A percentile compares a stretch with the other conserved stretches of the same genome.
phyloP scores from a whole-genome alignment of 2,797 vertebrate genomes.

The Pangasius larnaudii region DNA sequence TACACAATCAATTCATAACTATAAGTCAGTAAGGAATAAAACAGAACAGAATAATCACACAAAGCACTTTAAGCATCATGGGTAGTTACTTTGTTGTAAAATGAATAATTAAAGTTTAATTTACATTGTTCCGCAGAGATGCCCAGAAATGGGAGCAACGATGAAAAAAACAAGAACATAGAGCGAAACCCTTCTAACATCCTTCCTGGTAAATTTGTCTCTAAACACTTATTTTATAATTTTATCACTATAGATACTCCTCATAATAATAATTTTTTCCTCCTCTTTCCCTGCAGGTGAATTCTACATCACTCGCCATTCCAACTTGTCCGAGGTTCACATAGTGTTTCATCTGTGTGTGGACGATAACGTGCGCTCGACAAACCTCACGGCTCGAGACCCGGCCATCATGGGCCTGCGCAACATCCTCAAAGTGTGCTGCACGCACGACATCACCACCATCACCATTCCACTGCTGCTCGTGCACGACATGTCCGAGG shows the following conservation, averaged over 20 bases:
- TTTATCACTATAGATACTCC: background rate
- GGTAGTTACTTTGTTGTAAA: no score
- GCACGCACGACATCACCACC: slow-evolving; percentile 93
- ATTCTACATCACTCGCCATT: slow-evolving; percentile 95
- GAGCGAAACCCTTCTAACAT: slow-evolving; percentile 92
- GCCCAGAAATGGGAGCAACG: slow-evolving; percentile 76
- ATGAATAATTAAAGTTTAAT: background rate
- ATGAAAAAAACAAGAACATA: slow-evolving; percentile 87
- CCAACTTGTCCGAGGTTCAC: slow-evolving; percentile 95
- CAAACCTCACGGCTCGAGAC: slow-evolving; percentile 92
- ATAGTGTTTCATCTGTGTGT: slow-evolving; percentile 95
- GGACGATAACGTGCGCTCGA: slow-evolving; percentile 92
- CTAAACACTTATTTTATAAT: background rate
- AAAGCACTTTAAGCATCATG: background rate
- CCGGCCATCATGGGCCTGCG: slow-evolving; percentile 97
- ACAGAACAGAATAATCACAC: background rate
- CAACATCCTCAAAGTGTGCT: slow-evolving; percentile 99
- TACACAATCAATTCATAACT: no score
- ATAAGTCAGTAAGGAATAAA: background rate
- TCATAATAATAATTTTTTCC: background rate
- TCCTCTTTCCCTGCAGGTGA: slow-evolving; percentile 78
- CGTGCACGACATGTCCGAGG: slow-evolving; percentile 98
- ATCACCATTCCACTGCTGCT: slow-evolving; percentile 92
- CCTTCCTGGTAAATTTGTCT: slow-evolving; percentile 83
- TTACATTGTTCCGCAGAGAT: slow-evolving; percentile 64